These are phyloP conservation scores for Orthonyx spaldingii DNA, from an alignment of 2,113 vertebrate genomes.

Conservation along the genomic window DNA sequence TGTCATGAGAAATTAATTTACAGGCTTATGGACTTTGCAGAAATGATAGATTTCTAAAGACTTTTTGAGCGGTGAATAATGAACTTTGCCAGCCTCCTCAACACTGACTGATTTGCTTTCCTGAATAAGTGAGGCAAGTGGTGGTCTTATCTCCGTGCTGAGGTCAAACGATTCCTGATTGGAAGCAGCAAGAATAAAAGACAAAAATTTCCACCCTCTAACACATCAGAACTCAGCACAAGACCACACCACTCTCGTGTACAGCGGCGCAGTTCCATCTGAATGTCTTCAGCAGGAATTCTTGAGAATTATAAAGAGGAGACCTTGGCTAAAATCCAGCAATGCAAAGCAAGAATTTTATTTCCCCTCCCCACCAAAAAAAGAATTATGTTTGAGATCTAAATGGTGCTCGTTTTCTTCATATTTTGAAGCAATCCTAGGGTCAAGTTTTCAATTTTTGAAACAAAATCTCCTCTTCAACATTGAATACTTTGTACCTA, in stretches of 20 bases:
- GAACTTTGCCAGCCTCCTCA: conserved; percentile 33
- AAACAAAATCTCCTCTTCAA: background rate
- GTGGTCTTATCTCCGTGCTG: background rate
- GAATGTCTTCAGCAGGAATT: background rate
- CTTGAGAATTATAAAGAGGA: background rate
- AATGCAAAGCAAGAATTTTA: background rate
- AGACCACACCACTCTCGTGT: background rate
- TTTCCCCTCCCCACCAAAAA: background rate
- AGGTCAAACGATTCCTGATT: background rate
- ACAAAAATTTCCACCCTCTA: background rate
- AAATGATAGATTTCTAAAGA: conserved; percentile 28
- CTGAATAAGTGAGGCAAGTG: background rate
- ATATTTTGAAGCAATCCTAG: background rate
- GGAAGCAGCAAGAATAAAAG: background rate
- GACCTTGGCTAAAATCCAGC: background rate
- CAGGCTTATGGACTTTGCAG: background rate
- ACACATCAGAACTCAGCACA: background rate
- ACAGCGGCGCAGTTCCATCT: background rate
- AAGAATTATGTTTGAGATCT: background rate
- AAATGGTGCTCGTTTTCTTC: background rate
- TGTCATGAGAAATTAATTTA: conserved; percentile 55
- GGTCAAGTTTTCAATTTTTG: background rate
- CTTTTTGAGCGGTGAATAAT: conserved; percentile 29
- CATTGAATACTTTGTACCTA: background rate
- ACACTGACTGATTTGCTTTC: conserved; percentile 6